Evolutionary conservation across 2,797 vertebrate species (phyloP), one percentile per base, ranked within the genome.

Genomic region (Setipinna tenuifilis): DNA sequence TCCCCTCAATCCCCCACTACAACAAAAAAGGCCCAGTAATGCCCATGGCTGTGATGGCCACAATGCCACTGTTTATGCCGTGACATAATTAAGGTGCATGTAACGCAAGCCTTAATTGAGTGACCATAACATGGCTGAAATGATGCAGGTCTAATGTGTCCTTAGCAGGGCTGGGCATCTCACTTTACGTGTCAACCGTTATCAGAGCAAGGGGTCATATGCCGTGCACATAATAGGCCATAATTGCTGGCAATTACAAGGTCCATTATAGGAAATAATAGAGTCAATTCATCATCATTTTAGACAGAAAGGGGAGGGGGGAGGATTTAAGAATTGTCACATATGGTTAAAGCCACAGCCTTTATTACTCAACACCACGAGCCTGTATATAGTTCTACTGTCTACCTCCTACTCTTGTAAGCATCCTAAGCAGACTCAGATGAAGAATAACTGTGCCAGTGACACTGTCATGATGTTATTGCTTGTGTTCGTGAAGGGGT

Each of bases 171-270:
- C 31, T 2, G 31, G 9, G 71, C 10, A 7, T 44, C 71, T 78
- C 35, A 19, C 19, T 78, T 21, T 44, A 78, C 19, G 35, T 78
- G 78, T 85, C 83, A 62, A 78, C 25, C 75, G 83, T 62, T 87
- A 82, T 82, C 84, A 3, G 2, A 59, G 81, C 82, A 84, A 84
- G 82, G 86, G 88, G 87, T 88, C 89, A 88, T 78, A 81, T 87
- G 61, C 82, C 84, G 86, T 81, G 35, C 85, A 82, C 85, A 86
- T 89, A 88, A 89, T 88, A 82, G 86, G 58, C 46, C 83, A 82
- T 89, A 89, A 90, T 90, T 91, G 87, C 85, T 54, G 59, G 83
- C 87, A 90, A 89, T 89, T 90, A 90, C 88, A 89, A 85, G 84
- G 83, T 89, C 88, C 85, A 90, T 89, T 90, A 89, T 89, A 85